phyloP scores from a whole-genome alignment of 2,888 invertebrate genomes.

The Eupithecia tripunctaria region DNA sequence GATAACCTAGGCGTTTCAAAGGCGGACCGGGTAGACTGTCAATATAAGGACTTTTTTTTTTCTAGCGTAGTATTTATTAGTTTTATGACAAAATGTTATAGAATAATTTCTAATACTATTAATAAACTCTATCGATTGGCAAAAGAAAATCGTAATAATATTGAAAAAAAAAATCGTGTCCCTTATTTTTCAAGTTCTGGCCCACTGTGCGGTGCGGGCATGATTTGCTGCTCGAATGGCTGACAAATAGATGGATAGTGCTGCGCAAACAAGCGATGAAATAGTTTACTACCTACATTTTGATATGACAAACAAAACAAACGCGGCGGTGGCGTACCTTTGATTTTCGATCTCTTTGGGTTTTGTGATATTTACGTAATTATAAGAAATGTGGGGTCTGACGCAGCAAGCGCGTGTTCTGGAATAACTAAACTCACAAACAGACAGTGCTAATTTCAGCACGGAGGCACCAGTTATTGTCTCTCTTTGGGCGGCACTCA shows the following conservation, averaged over 20 bases:
- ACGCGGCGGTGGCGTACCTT: not conserved
- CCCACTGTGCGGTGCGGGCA: too few relatives aligned
- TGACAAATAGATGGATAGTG: not conserved
- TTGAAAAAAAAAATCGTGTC: too few relatives aligned
- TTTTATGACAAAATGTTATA: too few relatives aligned
- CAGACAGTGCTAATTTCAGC: not conserved
- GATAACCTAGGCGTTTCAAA: too few relatives aligned
- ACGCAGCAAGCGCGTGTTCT: not conserved
- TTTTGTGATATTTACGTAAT: not conserved
- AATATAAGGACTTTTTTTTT: too few relatives aligned
- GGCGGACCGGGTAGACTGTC: too few relatives aligned
- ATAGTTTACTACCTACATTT: not conserved
- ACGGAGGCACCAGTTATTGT: too few relatives aligned
- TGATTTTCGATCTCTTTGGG: not conserved
- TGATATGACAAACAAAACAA: not conserved
- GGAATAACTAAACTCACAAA: not conserved
- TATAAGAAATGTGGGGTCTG: not conserved
- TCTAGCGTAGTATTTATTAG: too few relatives aligned
- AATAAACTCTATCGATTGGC: too few relatives aligned
- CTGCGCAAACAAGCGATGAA: not conserved
- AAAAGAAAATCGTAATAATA: too few relatives aligned
- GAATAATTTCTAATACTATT: too few relatives aligned
- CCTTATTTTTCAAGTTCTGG: not conserved
- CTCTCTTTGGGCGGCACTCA: too few relatives aligned
- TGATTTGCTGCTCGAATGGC: not conserved